These are phyloP conservation scores for Keiferia lycopersicella DNA, from an alignment of 2,888 invertebrate species.

Conservation along the genomic window DNA sequence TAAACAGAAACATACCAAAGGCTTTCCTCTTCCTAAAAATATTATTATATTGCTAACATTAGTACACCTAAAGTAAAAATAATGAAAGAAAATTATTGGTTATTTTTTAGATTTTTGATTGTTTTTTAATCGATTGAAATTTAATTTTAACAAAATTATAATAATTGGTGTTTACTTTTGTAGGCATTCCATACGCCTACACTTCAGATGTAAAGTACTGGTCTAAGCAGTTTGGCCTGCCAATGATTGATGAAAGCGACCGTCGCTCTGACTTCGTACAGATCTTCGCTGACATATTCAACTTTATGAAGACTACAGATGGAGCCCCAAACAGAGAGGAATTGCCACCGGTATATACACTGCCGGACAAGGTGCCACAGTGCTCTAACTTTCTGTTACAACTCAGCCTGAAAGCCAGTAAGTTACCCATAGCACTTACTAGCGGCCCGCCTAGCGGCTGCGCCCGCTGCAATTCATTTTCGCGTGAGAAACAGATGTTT, in stretches of 20 bases:
- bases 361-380: conserved; percentile 58
- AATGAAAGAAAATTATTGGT: too few species aligned
- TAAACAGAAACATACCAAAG: too few species aligned
- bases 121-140: neutral
- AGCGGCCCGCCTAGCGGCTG: too few species aligned
- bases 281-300: conserved; percentile 51
- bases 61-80: too few species aligned
- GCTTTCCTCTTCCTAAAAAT: too few species aligned
- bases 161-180: conserved; percentile 44
- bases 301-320: conserved; percentile 46
- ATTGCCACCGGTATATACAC: conserved; percentile 61
- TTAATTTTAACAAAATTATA: too few species aligned
- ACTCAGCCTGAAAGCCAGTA: conserved; percentile 58
- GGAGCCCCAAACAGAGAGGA: neutral
- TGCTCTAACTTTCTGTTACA: conserved; percentile 58
- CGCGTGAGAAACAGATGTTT: too few species aligned
- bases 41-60: too few species aligned
- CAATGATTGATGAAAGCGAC: conserved; percentile 52
- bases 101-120: too few species aligned
- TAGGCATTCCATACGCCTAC: conserved; percentile 61
- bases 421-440: conserved; percentile 23
- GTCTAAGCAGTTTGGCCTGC: conserved; percentile 50
- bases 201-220: conserved; percentile 58
- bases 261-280: conserved; percentile 48
- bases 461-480: too few species aligned